Percentiles rank a stretch among this genome's conserved stretches.
Conservation (phyloP, 2,888 invertebrate genomes). For the Oscheius sp. region DNA sequence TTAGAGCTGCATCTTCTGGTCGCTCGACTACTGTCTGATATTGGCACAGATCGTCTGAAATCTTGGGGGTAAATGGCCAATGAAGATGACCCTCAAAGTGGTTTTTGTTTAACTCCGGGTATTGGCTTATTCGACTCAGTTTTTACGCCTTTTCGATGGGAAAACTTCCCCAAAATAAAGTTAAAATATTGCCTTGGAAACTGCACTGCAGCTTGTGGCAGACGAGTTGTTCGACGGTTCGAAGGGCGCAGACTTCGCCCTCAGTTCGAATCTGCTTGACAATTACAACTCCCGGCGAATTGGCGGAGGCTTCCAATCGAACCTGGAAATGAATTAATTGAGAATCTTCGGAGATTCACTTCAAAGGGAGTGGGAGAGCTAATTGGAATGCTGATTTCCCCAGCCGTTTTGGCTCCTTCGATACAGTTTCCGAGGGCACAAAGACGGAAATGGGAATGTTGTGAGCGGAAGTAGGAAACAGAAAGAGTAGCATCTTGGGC, state of each 20-base stretch:
- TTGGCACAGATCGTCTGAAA: constrained; percentile 41
- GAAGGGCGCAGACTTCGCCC: constrained; percentile 60
- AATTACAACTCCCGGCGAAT: neutral
- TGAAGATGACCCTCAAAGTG: too few species aligned
- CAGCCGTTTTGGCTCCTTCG: constrained; percentile 37
- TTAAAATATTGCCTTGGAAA: constrained; percentile 55
- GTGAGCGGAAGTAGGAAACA: constrained; percentile 48
- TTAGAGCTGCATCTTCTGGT: constrained; percentile 36
- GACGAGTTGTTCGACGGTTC: constrained; percentile 60
- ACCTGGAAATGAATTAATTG: constrained; percentile 26
- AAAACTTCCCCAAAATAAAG: too few species aligned
- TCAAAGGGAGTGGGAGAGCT: constrained; percentile 50
- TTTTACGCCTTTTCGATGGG: too few species aligned
- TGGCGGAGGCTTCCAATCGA: constrained; percentile 35
- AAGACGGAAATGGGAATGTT: constrained; percentile 47
- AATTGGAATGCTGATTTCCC: constrained; percentile 40
- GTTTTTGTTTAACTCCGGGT: too few species aligned
- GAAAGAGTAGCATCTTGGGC: constrained; percentile 46
- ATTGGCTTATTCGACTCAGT: too few species aligned
- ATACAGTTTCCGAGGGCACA: constrained; percentile 54
- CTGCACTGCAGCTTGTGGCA: constrained; percentile 61
- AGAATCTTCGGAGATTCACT: constrained; percentile 21
- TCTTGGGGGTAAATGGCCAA: too few species aligned
- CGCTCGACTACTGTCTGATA: constrained; percentile 45
- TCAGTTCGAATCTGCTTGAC: constrained; percentile 33